Percentiles rank a stretch among this genome's conserved stretches.
phyloP scores from a whole-genome alignment of 1,140 invertebrate species.

The Cotesia vestalis region DNA sequence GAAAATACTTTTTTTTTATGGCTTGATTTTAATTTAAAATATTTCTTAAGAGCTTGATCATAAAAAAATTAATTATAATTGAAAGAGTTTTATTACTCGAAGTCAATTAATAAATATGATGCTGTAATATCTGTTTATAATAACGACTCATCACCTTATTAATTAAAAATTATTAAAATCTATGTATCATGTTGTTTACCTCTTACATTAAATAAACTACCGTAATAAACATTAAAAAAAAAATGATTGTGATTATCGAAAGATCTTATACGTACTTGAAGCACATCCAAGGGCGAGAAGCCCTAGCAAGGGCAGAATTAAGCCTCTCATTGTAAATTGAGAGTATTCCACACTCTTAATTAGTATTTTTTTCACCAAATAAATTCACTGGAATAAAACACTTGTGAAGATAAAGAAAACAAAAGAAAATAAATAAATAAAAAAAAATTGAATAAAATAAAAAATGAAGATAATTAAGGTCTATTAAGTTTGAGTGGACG shows the following conservation, averaged over 20 bases:
- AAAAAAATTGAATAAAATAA: constrained; percentile 9
- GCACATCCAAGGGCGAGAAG: constrained; percentile 46
- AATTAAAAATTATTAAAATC: too few relatives aligned
- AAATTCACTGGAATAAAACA: constrained; percentile 12
- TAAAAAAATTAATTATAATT: too few relatives aligned
- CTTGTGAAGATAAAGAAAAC: background rate
- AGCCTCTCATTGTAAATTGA: constrained; percentile 40
- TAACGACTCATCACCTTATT: too few relatives aligned
- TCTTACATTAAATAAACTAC: background rate
- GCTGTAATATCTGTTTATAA: too few relatives aligned
- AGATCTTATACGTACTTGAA: constrained; percentile 47
- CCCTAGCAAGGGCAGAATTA: constrained; percentile 46
- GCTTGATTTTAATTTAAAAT: too few relatives aligned
- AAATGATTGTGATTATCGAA: background rate
- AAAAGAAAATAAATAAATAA: too few relatives aligned
- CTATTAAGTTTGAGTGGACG: constrained; percentile 58
- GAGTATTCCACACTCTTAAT: constrained; percentile 28
- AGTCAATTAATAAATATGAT: too few relatives aligned
- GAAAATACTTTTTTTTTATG: too few relatives aligned
- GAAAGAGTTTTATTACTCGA: too few relatives aligned
- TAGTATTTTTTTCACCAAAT: constrained; percentile 25
- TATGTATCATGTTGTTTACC: constrained; percentile 14
- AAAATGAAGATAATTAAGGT: constrained; percentile 36
- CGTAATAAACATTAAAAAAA: constrained; percentile 27
- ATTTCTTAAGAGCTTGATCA: too few relatives aligned